Base-by-base conservation (phyloP, 1,140 invertebrate species). In the Tenebrio molitor region DNA sequence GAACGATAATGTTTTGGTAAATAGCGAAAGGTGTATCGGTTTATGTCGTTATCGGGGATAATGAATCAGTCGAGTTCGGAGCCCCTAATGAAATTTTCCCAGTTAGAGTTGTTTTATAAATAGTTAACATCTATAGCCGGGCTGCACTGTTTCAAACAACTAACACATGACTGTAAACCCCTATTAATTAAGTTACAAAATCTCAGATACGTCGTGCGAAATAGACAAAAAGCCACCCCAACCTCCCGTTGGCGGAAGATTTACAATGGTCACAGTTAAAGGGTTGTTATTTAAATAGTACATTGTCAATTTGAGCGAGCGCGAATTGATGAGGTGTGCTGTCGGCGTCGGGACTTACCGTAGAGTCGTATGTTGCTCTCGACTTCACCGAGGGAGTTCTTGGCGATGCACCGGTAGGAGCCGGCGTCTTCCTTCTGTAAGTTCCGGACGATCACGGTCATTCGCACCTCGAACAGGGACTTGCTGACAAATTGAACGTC, bases 351-450 rank as follows among this genome's bases (percentile, higher is more conserved):
- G 10, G 8, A 29, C 50, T 91, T 85, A 97, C 96, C 94, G 83
- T 97, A 96, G 25, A 98, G 84, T 73, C 93, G 87, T 81, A 98
- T 96, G 71, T 89, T 91, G 82, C 94, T 94, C 78, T 95, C 93
- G 17, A 95, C 94, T 81, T 93, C 93, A 1, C 95, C 96, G 1
- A 97, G 86, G 1, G 93, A 93, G 85, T 97, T 98, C 78, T 96
- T 95, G 2, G 95, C 94, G 34, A 96, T 91, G 80, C 96, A 98
- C 46, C 88, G 87, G 85, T 97, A 97, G 0, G 90, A 90, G 14
- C 95, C 95, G 33, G 93, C 89, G 83, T 99, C 96, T 17, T 89
- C 86, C 71, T 88, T 86, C 50, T 93, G 89, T 41, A 98, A 87
- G 79, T 91, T 89, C 19, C 89, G 86, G 70, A 99, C 94, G 36